These are phyloP conservation scores for Parasteatoda lunata DNA, from an alignment of 2,888 invertebrate species.

Conservation along the genomic window DNA sequence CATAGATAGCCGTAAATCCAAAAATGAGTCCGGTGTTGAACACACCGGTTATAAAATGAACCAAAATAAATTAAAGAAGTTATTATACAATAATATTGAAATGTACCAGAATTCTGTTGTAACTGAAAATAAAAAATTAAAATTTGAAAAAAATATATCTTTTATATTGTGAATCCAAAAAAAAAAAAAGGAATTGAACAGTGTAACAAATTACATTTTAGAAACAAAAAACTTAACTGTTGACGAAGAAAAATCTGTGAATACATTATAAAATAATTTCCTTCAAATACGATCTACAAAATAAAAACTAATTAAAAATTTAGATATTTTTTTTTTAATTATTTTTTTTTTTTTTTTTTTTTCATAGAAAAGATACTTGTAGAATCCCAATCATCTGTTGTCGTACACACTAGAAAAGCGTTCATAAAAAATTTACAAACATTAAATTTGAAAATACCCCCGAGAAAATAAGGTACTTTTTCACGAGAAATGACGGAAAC, in stretches of 20 bases:
- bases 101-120: too few relatives aligned
- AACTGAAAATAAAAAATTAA: too few relatives aligned
- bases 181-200: too few relatives aligned
- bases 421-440: constrained; percentile 29
- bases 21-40: too few relatives aligned
- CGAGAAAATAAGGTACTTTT: constrained; percentile 20
- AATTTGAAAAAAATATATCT: too few relatives aligned
- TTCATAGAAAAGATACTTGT: background rate
- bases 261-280: background rate
- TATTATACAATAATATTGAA: too few relatives aligned
- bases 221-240: background rate
- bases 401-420: constrained; percentile 1
- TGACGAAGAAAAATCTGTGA: background rate
- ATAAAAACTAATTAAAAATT: constrained; percentile 11
- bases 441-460: constrained; percentile 22
- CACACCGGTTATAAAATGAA: too few relatives aligned
- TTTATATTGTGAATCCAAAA: too few relatives aligned
- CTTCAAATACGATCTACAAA: constrained; percentile 9
- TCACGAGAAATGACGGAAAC: background rate
- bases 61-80: too few relatives aligned
- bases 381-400: background rate
- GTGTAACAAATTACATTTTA: background rate
- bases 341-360: constrained; percentile 1
- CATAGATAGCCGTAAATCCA: too few relatives aligned
- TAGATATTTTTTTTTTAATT: background rate